phyloP scores from a whole-genome alignment of 2,888 invertebrate genomes.

The Eilema sororculum region DNA sequence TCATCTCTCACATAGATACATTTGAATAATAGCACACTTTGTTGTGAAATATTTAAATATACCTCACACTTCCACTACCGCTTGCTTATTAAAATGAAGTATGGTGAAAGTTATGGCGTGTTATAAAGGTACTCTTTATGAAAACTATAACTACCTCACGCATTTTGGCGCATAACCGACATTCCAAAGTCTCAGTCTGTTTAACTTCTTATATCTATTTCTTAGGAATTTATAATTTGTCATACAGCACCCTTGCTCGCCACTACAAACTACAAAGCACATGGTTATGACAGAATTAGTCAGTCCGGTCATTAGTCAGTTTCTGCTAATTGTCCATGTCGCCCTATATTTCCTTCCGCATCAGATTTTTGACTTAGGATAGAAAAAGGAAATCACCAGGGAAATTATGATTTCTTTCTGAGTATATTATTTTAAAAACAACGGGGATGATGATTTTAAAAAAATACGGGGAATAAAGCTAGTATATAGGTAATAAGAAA shows the following conservation, averaged over 20 bases:
- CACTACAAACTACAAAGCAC: slow-evolving; percentile 35
- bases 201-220: slow-evolving; percentile 25
- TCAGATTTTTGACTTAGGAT: slow-evolving; percentile 12
- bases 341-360: slow-evolving; percentile 59
- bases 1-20: background rate
- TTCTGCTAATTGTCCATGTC: slow-evolving; percentile 54
- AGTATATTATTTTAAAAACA: too few species aligned
- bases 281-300: slow-evolving; percentile 56
- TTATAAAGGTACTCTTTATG: too few species aligned
- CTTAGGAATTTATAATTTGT: slow-evolving; percentile 44
- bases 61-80: slow-evolving; percentile 3
- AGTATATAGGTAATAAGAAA: too few species aligned
- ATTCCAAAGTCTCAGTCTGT: slow-evolving; percentile 16
- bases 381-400: background rate
- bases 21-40: background rate
- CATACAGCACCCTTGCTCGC: slow-evolving; percentile 41
- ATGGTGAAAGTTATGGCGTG: too few species aligned
- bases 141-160: too few species aligned
- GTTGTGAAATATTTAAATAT: slow-evolving; percentile 7
- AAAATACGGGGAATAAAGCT: too few species aligned
- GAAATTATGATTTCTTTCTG: too few species aligned
- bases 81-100: background rate
- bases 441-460: too few species aligned
- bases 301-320: slow-evolving; percentile 57
- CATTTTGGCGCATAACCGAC: slow-evolving; percentile 15